Conservation (phyloP, 2,113 vertebrate species). For the Apistogramma diplotaenia region DNA sequence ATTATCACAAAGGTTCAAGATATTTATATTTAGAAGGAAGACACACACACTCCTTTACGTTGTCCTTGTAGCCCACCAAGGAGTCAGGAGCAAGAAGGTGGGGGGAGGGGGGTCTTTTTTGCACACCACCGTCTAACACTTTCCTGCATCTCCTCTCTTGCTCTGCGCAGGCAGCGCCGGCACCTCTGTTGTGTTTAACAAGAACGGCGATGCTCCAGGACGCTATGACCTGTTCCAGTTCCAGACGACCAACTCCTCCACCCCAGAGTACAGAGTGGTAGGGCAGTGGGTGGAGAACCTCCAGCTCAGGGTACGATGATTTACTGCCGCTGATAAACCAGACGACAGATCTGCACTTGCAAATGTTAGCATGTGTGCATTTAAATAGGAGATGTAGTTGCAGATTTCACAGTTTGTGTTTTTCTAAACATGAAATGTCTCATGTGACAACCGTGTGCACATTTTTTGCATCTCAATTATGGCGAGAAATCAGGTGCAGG, state of each 20-base stretch:
- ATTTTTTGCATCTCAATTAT: conserved; percentile 40
- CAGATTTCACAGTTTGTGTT: neutral
- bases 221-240: conserved; percentile 80
- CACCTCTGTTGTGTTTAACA: conserved; percentile 75
- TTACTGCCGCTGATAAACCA: neutral
- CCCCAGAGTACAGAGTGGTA: conserved; percentile 66
- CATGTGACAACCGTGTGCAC: neutral
- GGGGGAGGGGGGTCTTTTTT: neutral
- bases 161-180: conserved; percentile 70
- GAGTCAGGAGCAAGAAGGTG: conserved; percentile 3
- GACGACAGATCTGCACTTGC: neutral
- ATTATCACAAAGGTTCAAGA: conserved; percentile 21
- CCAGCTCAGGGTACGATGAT: conserved; percentile 69
- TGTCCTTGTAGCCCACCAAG: neutral
- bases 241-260: conserved; percentile 72
- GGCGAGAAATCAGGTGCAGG: conserved; percentile 15
- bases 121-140: neutral
- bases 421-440: conserved; percentile 14
- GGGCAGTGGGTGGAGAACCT: conserved; percentile 77
- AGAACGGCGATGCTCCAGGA: conserved; percentile 76
- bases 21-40: neutral
- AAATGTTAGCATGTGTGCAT: neutral
- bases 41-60: neutral
- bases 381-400: neutral
- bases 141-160: conserved; percentile 8